Evolutionary conservation across 1,140 invertebrate species (phyloP).

Genomic region (Pseudomyrmex cubaensis): DNA sequence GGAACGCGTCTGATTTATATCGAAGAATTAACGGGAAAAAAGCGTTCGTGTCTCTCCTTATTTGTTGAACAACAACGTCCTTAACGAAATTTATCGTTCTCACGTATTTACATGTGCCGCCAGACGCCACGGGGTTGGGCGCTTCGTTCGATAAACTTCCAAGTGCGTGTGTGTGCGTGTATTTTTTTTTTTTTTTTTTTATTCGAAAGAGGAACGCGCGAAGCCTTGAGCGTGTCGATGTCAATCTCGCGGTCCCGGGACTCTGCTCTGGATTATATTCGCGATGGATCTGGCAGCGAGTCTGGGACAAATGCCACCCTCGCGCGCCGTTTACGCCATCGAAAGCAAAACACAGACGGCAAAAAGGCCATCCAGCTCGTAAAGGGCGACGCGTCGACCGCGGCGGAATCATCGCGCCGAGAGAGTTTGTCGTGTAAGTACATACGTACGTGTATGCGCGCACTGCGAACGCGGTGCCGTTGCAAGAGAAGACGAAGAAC

Average conservation of each 20-base stretch:
- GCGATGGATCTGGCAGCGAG: constrained; percentile 18
- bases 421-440: neutral
- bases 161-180: too few relatives aligned
- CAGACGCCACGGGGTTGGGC: too few relatives aligned
- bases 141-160: too few relatives aligned
- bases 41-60: neutral
- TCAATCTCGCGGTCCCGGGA: neutral
- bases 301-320: constrained; percentile 76
- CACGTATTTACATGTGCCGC: constrained; percentile 9
- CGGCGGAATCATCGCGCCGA: neutral
- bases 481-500: neutral
- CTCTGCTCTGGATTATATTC: constrained; percentile 42
- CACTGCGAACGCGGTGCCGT: neutral
- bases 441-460: too few relatives aligned
- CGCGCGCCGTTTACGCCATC: constrained; percentile 70
- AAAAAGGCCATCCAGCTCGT: constrained; percentile 72
- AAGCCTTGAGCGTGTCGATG: neutral
- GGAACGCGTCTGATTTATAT: neutral
- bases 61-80: constrained; percentile 30
- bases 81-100: constrained; percentile 22
- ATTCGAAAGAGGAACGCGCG: too few relatives aligned
- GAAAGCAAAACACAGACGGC: constrained; percentile 77
- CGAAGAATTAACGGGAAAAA: neutral
- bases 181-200: too few relatives aligned
- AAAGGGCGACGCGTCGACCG: constrained; percentile 66